Evolutionary conservation across 1,140 invertebrate species (phyloP).

Genomic region (Nephila pilipes): DNA sequence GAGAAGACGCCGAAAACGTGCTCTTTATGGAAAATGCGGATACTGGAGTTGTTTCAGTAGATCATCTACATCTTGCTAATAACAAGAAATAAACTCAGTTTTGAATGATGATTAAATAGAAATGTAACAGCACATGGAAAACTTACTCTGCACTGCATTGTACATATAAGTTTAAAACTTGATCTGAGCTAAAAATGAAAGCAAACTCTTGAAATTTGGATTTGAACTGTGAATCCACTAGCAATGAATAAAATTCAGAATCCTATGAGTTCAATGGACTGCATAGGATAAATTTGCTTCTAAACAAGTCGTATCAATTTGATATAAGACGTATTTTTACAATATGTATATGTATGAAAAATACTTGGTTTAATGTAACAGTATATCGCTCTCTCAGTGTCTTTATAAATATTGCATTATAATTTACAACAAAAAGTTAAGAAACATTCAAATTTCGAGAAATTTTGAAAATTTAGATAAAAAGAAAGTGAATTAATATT

Average conservation of each 20-base stretch:
- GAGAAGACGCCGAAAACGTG: slow-evolving; percentile 61
- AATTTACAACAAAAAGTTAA: no score
- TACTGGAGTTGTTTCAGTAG: slow-evolving; percentile 63
- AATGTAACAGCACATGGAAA: not conserved
- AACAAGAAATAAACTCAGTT: not conserved
- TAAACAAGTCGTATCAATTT: slow-evolving; percentile 33
- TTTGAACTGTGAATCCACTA: not conserved
- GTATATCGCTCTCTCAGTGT: not conserved
- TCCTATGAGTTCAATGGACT: not conserved
- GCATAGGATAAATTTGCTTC: not conserved
- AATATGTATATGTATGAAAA: not conserved
- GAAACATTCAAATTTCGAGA: no score
- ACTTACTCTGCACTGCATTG: not conserved
- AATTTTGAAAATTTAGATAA: no score
- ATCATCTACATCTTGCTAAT: slow-evolving; percentile 51
- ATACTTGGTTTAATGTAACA: not conserved
- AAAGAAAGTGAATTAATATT: no score
- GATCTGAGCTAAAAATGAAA: not conserved
- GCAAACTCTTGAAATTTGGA: not conserved
- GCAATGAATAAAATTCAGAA: not conserved
- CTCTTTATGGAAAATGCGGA: slow-evolving; percentile 64
- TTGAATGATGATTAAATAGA: not conserved
- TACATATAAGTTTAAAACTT: not conserved
- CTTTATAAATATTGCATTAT: no score
- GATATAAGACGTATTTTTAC: slow-evolving; percentile 39